These are phyloP conservation scores for Leuciscus idus DNA, from an alignment of 2,113 vertebrate species.

Conservation along the genomic window DNA sequence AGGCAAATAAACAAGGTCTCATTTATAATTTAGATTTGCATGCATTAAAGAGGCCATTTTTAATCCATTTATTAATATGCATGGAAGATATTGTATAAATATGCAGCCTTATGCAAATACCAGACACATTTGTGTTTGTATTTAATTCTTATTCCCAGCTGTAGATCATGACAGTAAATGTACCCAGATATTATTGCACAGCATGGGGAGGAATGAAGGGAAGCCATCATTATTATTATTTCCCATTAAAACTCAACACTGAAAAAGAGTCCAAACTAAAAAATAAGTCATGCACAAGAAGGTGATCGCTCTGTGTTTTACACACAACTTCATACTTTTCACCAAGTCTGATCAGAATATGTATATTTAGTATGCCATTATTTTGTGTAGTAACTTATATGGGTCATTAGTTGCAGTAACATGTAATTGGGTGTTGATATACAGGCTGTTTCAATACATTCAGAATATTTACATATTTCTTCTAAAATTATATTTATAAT, in stretches of 20 bases:
- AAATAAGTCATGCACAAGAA: not conserved
- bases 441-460: too few species aligned
- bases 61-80: slow-evolving; percentile 86
- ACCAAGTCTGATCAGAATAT: not conserved
- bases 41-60: slow-evolving; percentile 79
- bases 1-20: slow-evolving; percentile 81
- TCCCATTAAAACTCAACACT: slow-evolving; percentile 76
- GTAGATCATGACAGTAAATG: slow-evolving; percentile 75
- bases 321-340: not conserved
- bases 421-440: not conserved
- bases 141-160: slow-evolving; percentile 80
- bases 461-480: too few species aligned
- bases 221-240: slow-evolving; percentile 72
- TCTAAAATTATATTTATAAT: too few species aligned
- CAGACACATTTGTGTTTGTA: slow-evolving; percentile 77
- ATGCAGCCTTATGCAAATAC: slow-evolving; percentile 83
- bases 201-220: slow-evolving; percentile 57
- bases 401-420: not conserved
- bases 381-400: not conserved
- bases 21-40: slow-evolving; percentile 87
- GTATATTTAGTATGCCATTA: not conserved
- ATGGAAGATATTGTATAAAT: slow-evolving; percentile 81
- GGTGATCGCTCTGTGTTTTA: not conserved
- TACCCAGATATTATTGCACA: slow-evolving; percentile 76
- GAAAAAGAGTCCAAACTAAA: slow-evolving; percentile 50